Conservation (phyloP, 2,888 invertebrate genomes). For the Metacarcinus magister region DNA sequence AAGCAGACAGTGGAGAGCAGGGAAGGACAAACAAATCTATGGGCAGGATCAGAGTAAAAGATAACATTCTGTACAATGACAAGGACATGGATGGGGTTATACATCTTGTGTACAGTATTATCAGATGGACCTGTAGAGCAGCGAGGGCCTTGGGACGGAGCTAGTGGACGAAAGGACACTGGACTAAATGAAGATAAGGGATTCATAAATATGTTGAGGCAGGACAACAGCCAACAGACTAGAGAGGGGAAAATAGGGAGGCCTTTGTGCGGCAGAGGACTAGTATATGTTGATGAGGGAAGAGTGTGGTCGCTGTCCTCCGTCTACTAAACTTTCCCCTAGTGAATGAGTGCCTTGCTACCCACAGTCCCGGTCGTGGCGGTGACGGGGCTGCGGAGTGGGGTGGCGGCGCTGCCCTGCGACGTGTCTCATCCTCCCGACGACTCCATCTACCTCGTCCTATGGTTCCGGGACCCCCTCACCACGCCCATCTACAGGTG, state of each 20-base stretch:
- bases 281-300: not conserved
- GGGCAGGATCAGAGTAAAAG: not conserved
- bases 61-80: conserved; percentile 3
- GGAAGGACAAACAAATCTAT: not conserved
- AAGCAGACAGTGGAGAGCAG: no score
- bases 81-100: not conserved
- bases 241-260: not conserved
- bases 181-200: not conserved
- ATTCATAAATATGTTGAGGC: conserved; percentile 2
- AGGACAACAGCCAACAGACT: not conserved
- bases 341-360: not conserved
- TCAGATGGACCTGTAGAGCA: not conserved
- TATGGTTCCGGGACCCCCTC: conserved; percentile 76
- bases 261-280: not conserved
- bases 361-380: conserved; percentile 72
- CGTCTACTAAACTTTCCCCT: not conserved
- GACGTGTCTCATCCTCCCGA: conserved; percentile 76
- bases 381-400: conserved; percentile 74
- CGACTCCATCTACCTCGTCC: conserved; percentile 74
- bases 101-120: not conserved
- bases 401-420: conserved; percentile 73
- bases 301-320: not conserved
- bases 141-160: not conserved
- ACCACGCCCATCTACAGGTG: conserved; percentile 81
- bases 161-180: not conserved